Percentiles rank a stretch among this genome's conserved stretches.
Evolutionary conservation across 2,888 invertebrate species (phyloP).

Genomic region (Andrena flavipes): DNA sequence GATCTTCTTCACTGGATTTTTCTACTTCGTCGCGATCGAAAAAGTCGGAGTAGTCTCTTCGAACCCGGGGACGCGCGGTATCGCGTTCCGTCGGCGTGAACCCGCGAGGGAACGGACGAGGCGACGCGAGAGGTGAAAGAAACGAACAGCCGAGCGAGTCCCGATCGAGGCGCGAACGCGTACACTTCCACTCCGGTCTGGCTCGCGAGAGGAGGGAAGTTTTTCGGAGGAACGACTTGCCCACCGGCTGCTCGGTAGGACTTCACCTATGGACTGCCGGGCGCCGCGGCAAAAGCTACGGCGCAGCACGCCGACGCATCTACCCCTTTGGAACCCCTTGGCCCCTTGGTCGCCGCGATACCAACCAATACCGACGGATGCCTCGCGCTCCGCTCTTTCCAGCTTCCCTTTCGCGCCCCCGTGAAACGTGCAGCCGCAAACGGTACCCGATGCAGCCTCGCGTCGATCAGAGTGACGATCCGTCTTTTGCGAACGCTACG

Average conservation of each 20-base stretch:
- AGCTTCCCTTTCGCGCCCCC: conserved; percentile 36
- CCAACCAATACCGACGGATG: conserved; percentile 64
- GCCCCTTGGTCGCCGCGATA: conserved; percentile 64
- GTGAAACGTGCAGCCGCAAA: conserved; percentile 44
- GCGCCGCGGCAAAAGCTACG: conserved; percentile 78
- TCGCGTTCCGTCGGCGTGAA: background rate
- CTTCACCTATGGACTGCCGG: conserved; percentile 82
- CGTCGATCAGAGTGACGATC: conserved; percentile 18
- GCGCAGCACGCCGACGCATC: conserved; percentile 83
- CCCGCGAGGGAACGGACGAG: background rate
- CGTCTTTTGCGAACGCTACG: background rate
- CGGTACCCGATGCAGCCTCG: conserved; percentile 9
- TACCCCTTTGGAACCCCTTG: conserved; percentile 66
- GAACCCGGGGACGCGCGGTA: background rate
- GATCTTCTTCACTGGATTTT: background rate
- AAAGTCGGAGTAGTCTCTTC: background rate
- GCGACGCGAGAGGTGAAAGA: background rate
- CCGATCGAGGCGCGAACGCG: conserved; percentile 18
- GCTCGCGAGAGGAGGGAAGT: conserved; percentile 40
- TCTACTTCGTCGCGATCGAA: background rate
- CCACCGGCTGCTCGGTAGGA: conserved; percentile 79
- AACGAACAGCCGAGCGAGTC: background rate
- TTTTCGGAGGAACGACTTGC: conserved; percentile 57
- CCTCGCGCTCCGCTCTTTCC: conserved; percentile 43
- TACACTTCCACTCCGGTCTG: conserved; percentile 28